Percentiles rank a stretch among this genome's conserved stretches.
phyloP scores from a whole-genome alignment of 1,140 invertebrate genomes.

The Aethina tumida region DNA sequence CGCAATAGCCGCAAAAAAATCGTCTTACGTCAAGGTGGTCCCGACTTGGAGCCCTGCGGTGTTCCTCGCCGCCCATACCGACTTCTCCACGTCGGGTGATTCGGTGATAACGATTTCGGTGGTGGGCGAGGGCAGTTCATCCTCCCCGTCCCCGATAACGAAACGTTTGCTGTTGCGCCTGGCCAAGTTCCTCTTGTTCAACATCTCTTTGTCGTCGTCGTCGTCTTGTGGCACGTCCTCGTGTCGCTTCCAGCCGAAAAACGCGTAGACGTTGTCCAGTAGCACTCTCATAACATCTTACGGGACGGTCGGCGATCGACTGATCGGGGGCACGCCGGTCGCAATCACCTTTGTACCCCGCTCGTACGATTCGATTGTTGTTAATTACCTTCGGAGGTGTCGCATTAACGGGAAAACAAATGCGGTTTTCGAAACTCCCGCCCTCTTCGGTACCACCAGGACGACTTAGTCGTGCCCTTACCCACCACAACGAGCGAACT shows the following conservation, averaged over 20 bases:
- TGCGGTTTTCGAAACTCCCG: too few species aligned
- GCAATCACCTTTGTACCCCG: too few species aligned
- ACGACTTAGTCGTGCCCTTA: too few species aligned
- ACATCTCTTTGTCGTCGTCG: constrained; percentile 9
- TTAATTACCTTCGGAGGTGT: too few species aligned
- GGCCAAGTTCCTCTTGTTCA: constrained; percentile 17
- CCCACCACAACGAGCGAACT: too few species aligned
- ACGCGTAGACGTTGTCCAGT: constrained; percentile 2
- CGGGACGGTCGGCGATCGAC: neutral
- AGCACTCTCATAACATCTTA: neutral
- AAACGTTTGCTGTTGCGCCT: constrained; percentile 33
- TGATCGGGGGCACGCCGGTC: neutral
- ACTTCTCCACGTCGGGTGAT: constrained; percentile 11
- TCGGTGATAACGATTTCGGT: constrained; percentile 21
- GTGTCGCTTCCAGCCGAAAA: neutral
- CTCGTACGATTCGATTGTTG: too few species aligned
- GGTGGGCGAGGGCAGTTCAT: constrained; percentile 16
- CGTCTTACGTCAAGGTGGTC: constrained; percentile 16
- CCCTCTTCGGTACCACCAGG: too few species aligned
- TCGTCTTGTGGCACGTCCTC: too few species aligned
- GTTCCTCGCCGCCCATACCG: neutral
- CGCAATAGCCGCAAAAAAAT: too few species aligned
- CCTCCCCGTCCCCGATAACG: constrained; percentile 32
- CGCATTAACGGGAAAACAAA: too few species aligned
- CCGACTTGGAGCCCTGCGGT: constrained; percentile 6